Evolutionary conservation across 2,888 invertebrate species (phyloP), one percentile per base, ranked within the genome.

Genomic region (Fragum fragum): DNA sequence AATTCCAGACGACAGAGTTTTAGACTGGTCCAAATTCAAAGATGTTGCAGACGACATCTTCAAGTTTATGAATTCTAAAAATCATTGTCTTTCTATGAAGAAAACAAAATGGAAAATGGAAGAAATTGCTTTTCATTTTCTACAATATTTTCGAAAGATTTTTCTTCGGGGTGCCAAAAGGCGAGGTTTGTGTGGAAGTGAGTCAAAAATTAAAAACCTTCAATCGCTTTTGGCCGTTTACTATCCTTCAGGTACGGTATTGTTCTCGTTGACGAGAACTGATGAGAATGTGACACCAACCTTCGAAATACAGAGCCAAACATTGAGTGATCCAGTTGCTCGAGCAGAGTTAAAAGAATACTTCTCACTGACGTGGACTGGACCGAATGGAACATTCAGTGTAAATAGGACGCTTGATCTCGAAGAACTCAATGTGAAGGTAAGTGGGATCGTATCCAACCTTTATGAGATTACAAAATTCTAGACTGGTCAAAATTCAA

Each of bases 401-500:
- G 16, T 63, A 23, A 63, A 63, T 29, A 63, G 21, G 32, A 63
- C 63, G 0, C 21, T 63, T 9, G 63, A 63, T 32, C 63, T 63
- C 5, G 63, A 63, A 36, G 29, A 32, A n/a, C 28, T 63, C 18
- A 9, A n/a, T 63, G 36, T 6, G 28, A 63, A n/a, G 9, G 63
- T 63, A 63, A 36, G 36, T n/a, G n/a, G n/a, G n/a, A n/a, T n/a
- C n/a, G n/a, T n/a, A n/a, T n/a, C n/a, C n/a, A n/a, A n/a, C n/a
- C n/a, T n/a, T n/a, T n/a, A n/a, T n/a, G n/a, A n/a, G n/a, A n/a
- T n/a, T n/a, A n/a, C n/a, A n/a, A n/a, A n/a, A n/a, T n/a, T n/a
- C n/a, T n/a, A n/a, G n/a, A n/a, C n/a, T n/a, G n/a, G n/a, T n/a
- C n/a, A n/a, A n/a, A n/a, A n/a, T n/a, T n/a, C n/a, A n/a, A n/a